Percentiles rank a stretch among this genome's conserved stretches.
phyloP scores from a whole-genome alignment of 2,888 invertebrate genomes.

The Silvanus unidentatus region DNA sequence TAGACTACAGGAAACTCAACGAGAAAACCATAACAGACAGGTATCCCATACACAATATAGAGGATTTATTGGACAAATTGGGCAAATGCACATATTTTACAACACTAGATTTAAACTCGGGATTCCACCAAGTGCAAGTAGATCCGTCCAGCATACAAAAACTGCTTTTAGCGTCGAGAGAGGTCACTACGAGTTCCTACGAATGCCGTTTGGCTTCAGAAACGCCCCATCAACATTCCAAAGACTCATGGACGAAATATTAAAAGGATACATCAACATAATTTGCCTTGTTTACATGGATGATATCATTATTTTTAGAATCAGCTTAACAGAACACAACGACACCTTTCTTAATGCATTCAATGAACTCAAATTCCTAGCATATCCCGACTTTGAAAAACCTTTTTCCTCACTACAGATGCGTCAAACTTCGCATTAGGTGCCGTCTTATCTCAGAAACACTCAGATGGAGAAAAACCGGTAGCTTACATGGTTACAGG shows the following conservation, averaged over 20 bases:
- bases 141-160: slow-evolving; percentile 1
- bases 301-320: slow-evolving; percentile 6
- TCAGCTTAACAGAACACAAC: slow-evolving; percentile 7
- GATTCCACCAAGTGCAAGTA: slow-evolving; percentile 22
- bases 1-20: slow-evolving; percentile 30
- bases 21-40: slow-evolving; percentile 28
- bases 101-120: slow-evolving; percentile 19
- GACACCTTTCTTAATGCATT: not conserved
- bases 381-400: slow-evolving; percentile 21
- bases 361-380: slow-evolving; percentile 9
- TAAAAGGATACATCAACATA: slow-evolving; percentile 6
- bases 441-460: slow-evolving; percentile 20
- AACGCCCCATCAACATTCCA: slow-evolving; percentile 3
- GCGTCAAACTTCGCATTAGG: slow-evolving; percentile 23
- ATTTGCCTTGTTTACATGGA: slow-evolving; percentile 8
- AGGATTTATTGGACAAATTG: not conserved
- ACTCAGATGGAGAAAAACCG: not conserved
- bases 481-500: too few species aligned
- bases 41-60: slow-evolving; percentile 21
- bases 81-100: slow-evolving; percentile 15
- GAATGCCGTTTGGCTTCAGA: slow-evolving; percentile 1
- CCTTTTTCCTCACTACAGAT: slow-evolving; percentile 23
- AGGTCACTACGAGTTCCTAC: slow-evolving; percentile 1
- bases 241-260: slow-evolving; percentile 7
- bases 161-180: slow-evolving; percentile 2